Evolutionary conservation across 1,140 invertebrate genomes (phyloP).

Genomic region (Agrilus planipennis): DNA sequence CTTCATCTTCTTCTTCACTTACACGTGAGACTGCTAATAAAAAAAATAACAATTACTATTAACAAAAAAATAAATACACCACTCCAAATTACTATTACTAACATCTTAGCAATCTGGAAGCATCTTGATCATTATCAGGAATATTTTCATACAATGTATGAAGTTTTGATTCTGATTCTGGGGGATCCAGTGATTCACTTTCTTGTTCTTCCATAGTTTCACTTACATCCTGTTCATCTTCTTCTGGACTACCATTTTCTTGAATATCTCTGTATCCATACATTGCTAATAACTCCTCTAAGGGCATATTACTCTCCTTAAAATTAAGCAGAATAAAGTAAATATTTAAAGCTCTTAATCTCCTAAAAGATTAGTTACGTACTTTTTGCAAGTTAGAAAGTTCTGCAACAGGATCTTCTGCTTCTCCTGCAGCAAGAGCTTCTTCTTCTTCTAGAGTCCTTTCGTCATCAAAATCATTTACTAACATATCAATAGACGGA

Average conservation of each 20-base stretch:
- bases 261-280: constrained; percentile 57
- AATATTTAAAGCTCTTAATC: background rate
- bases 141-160: constrained; percentile 28
- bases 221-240: constrained; percentile 15
- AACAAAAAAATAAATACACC: constrained; percentile 5
- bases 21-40: constrained; percentile 44
- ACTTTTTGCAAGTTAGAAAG: constrained; percentile 79
- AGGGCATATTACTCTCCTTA: constrained; percentile 78
- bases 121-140: constrained; percentile 27
- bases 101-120: constrained; percentile 28
- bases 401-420: constrained; percentile 71
- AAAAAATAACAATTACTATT: constrained; percentile 4
- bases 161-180: constrained; percentile 25
- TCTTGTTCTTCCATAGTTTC: constrained; percentile 25
- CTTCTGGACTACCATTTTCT: constrained; percentile 28
- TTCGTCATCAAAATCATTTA: constrained; percentile 96
- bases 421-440: constrained; percentile 74
- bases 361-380: constrained; percentile 15
- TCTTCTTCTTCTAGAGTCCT: constrained; percentile 92
- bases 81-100: constrained; percentile 12
- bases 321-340: constrained; percentile 9
- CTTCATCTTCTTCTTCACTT: constrained; percentile 60
- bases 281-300: constrained; percentile 81
- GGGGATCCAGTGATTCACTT: constrained; percentile 18
- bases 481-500: constrained; percentile 76